Percentiles rank a stretch among this genome's conserved stretches.
These are phyloP conservation scores for Arenaria interpres DNA, from an alignment of 2,113 vertebrate species.

Conservation along the genomic window DNA sequence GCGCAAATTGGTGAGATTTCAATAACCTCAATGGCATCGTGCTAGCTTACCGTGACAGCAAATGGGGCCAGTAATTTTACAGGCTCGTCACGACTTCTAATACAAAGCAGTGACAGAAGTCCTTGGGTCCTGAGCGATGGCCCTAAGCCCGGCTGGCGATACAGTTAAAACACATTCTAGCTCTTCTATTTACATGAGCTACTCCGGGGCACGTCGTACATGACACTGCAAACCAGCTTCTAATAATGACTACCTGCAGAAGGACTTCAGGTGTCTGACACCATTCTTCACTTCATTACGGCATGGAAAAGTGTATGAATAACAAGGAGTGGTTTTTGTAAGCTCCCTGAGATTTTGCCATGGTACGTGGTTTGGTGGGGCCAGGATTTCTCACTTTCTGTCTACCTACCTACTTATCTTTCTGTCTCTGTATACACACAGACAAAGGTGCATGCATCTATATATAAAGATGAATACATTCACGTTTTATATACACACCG, in stretches of 20 bases:
- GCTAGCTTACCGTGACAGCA: accelerated
- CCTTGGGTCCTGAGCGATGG: neutral
- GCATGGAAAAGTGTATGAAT: neutral
- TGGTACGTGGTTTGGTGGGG: neutral
- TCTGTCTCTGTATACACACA: neutral
- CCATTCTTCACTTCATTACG: neutral
- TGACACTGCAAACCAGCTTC: neutral
- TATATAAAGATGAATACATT: neutral
- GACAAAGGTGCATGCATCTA: neutral
- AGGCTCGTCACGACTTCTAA: neutral
- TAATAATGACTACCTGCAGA: neutral
- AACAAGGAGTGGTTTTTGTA: neutral
- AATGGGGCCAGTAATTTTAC: neutral
- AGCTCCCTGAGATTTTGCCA: neutral
- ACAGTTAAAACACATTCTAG: neutral
- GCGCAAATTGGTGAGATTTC: neutral
- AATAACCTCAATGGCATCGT: neutral
- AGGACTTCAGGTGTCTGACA: neutral
- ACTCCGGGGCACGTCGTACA: neutral
- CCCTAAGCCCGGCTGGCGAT: neutral
- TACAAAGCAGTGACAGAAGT: neutral
- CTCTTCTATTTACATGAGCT: neutral
- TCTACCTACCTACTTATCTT: neutral
- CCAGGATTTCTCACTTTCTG: neutral
- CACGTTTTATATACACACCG: neutral